phyloP scores from a whole-genome alignment of 2,113 vertebrate species.

The Megalops atlanticus region DNA sequence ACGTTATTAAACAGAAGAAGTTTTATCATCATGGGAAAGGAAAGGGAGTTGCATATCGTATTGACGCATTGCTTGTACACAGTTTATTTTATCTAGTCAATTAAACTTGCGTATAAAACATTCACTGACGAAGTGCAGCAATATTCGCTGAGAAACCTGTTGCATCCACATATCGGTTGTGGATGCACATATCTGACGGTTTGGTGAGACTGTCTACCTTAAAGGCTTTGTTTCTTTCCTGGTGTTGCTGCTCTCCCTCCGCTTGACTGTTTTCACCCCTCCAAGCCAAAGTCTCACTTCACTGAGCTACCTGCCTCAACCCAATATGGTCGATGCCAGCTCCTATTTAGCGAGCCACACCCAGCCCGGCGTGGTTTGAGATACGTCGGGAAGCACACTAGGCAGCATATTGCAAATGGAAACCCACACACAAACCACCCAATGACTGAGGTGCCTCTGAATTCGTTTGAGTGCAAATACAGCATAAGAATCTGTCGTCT shows the following conservation, averaged over 20 bases:
- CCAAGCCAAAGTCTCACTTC: too few relatives aligned
- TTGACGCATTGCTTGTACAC: not conserved
- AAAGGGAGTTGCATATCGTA: constrained; percentile 27
- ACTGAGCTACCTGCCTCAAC: too few relatives aligned
- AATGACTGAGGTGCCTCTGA: too few relatives aligned
- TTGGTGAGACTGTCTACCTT: not conserved
- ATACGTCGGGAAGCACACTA: too few relatives aligned
- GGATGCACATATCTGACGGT: not conserved
- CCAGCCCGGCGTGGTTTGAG: not conserved
- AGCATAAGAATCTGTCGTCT: not conserved
- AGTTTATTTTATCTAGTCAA: not conserved
- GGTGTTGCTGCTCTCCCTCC: not conserved
- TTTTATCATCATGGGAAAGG: constrained; percentile 17
- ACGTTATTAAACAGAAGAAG: constrained; percentile 15
- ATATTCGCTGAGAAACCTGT: not conserved
- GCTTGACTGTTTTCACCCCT: not conserved
- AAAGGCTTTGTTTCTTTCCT: not conserved
- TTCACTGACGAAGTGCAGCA: not conserved
- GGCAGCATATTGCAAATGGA: not conserved
- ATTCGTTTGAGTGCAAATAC: too few relatives aligned
- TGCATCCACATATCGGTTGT: not conserved
- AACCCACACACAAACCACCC: too few relatives aligned
- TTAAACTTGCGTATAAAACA: not conserved
- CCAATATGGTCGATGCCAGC: too few relatives aligned
- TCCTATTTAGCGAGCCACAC: too few relatives aligned